A percentile compares a stretch with the other conserved stretches of the same genome.
These are phyloP conservation scores for Xanthia icteritia DNA, from an alignment of 2,888 invertebrate genomes.

Conservation along the genomic window DNA sequence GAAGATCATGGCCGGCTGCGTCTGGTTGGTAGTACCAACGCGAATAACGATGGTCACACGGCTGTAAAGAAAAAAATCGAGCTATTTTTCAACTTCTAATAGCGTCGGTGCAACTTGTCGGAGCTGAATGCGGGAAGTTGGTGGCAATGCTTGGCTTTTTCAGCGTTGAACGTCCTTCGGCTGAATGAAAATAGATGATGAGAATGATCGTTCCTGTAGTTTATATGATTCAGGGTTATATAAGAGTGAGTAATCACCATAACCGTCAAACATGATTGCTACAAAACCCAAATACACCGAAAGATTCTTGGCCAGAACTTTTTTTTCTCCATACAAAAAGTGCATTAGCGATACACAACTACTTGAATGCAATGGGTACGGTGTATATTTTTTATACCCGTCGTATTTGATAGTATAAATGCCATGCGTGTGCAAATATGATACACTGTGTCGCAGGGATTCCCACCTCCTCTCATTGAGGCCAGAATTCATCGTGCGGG, in stretches of 20 bases:
- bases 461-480: neutral
- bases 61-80: constrained; percentile 57
- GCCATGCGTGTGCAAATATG: neutral
- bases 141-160: neutral
- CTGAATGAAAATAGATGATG: neutral
- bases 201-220: neutral
- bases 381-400: neutral
- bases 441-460: neutral
- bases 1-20: constrained; percentile 71
- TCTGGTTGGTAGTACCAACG: constrained; percentile 72
- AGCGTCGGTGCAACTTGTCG: neutral
- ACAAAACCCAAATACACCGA: neutral
- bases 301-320: neutral
- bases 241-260: no score
- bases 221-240: neutral
- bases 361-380: neutral
- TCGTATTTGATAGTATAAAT: neutral
- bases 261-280: no score
- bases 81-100: neutral
- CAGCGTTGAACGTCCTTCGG: neutral
- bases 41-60: constrained; percentile 75
- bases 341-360: neutral
- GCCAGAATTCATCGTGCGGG: neutral
- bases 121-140: neutral
- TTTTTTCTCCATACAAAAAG: neutral